Base-by-base conservation (phyloP, 2,888 invertebrate species). In the Steinernema hermaphroditum region DNA sequence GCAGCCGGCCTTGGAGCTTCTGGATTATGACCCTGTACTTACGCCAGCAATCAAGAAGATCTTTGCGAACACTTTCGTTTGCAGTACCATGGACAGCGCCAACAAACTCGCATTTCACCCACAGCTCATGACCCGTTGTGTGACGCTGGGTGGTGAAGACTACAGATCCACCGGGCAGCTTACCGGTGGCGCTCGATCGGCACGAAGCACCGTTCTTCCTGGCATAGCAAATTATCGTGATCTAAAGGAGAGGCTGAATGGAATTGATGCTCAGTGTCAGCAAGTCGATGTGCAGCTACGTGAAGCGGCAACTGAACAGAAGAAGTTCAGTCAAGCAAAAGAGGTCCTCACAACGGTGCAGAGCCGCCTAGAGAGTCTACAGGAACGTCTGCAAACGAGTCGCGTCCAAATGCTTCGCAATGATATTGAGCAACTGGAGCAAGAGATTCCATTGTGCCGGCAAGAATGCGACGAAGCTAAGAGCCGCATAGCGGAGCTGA, bases 121-220 rank as follows among this genome's bases (percentile, higher is more conserved):
- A 12, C 73, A 79, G 1, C 76, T 90, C 41, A 24, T 27, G 43
- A 70, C 87, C 72, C 87, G 87, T 69, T 86, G 87, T 22, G 93
- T 97, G 24, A 96, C 97, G 0, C 88, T 94, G 2, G 94, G 93
- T 79, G 98, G 97, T 0, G 96, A 97, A 87, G 91, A 92, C 43
- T 92, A 92, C 80, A 94, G 95, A 88, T 95, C 97, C 0, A 90
- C 91, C 70, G 98, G 97, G 81, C 92, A 92, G 9, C 89, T 97
- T 43, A 91, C 93, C 72, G 97, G 97, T 84, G 97, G 41, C 22
- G 37, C 44, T 6, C 68, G 68, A 8, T 9, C 12, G 1, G 32
- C 37, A 19, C 16, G 22, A 19, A 41, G 32, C 6, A 12, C 62
- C 32, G 32, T 62, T 1, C 62, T 62, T 16, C 14, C 9, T 1